These are phyloP conservation scores for Butorides virescens DNA, from an alignment of 2,113 vertebrate species.

Conservation along the genomic window DNA sequence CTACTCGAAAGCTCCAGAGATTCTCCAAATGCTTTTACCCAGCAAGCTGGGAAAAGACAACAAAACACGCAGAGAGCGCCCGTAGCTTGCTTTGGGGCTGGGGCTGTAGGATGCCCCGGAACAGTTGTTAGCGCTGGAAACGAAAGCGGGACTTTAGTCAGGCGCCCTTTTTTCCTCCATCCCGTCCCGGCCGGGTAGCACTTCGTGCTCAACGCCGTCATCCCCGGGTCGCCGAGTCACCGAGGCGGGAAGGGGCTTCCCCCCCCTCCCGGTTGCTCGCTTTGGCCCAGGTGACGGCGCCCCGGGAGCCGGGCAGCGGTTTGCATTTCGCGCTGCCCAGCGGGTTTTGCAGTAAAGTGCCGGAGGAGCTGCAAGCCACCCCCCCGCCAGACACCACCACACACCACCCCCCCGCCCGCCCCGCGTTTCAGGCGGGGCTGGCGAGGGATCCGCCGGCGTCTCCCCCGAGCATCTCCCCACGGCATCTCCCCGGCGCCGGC, in stretches of 20 bases:
- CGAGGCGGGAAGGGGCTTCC: background rate
- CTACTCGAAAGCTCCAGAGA: constrained; percentile 78
- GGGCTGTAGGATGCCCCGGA: background rate
- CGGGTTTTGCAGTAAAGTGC: background rate
- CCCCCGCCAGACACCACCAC: no score
- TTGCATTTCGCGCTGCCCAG: background rate
- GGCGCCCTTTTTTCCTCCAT: background rate
- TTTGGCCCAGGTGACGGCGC: background rate
- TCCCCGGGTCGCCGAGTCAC: background rate
- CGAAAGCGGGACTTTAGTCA: background rate
- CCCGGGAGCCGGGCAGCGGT: background rate
- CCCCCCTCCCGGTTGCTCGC: background rate
- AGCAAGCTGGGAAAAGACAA: constrained; percentile 54
- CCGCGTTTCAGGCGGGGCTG: background rate
- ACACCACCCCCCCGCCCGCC: background rate
- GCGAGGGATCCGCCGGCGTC: background rate
- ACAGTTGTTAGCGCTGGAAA: background rate
- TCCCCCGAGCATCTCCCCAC: background rate
- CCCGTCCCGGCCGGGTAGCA: background rate
- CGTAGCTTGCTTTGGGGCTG: background rate
- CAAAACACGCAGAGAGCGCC: background rate
- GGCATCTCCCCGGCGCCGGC: background rate
- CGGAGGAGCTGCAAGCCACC: background rate
- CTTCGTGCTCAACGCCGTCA: background rate
- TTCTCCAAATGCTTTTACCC: constrained; percentile 74